Evolutionary conservation across 2,113 vertebrate species (phyloP).

Genomic region (Papio anubis): DNA sequence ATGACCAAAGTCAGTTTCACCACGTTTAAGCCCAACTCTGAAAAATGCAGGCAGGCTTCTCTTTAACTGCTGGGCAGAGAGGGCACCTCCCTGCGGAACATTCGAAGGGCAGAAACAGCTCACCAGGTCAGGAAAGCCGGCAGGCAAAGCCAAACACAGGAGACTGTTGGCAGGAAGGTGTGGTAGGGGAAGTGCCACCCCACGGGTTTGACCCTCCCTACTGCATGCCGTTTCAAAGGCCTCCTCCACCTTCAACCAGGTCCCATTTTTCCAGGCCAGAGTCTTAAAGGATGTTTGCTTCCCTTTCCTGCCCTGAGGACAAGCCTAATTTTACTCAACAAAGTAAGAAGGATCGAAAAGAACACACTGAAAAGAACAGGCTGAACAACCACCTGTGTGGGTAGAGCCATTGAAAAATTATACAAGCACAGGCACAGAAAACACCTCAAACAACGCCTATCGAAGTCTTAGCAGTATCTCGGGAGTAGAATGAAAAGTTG

Average conservation of each 20-base stretch:
- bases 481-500: neutral
- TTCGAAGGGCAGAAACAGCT: neutral
- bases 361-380: neutral
- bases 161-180: neutral
- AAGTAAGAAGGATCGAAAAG: neutral
- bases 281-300: neutral
- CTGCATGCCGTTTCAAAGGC: neutral
- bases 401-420: neutral
- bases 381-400: neutral
- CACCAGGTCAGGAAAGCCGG: neutral
- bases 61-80: neutral
- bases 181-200: rapidly evolving
- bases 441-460: neutral
- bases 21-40: neutral
- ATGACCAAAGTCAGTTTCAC: neutral
- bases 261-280: neutral
- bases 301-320: neutral
- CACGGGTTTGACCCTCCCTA: neutral
- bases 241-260: neutral
- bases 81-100: neutral
- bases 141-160: no score
- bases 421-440: neutral
- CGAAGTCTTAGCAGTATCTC: neutral
- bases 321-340: neutral
- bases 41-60: neutral